Evolutionary conservation across 2,113 vertebrate species (phyloP).

Genomic region (Sphyrna mokarran): DNA sequence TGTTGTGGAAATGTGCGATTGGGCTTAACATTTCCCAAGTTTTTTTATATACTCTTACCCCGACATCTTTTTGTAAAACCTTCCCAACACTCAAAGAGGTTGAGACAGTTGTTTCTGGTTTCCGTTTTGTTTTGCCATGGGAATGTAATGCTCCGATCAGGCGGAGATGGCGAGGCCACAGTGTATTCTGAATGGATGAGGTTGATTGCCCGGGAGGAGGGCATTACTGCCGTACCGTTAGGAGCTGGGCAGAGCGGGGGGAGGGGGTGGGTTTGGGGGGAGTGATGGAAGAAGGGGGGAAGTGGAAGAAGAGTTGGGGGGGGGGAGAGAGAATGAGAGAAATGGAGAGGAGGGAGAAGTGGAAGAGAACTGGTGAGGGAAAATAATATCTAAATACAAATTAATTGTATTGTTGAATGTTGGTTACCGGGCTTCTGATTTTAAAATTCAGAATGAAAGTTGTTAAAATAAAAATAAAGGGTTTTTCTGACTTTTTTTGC

Average conservation of each 20-base stretch:
- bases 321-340: no score
- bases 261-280: not conserved
- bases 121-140: not conserved
- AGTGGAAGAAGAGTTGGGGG: not conserved
- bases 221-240: not conserved
- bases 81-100: not conserved
- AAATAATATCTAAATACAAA: not conserved
- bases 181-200: not conserved
- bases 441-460: not conserved
- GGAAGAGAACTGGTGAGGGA: not conserved
- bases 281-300: no score
- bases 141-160: not conserved
- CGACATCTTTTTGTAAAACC: not conserved
- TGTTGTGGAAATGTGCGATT: not conserved
- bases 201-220: not conserved
- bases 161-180: no score
- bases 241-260: not conserved
- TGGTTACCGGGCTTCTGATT: not conserved
- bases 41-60: not conserved
- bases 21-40: not conserved
- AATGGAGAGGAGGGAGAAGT: no score
- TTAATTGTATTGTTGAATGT: not conserved
- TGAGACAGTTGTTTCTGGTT: not conserved
- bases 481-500: not conserved
- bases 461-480: not conserved